Conservation (phyloP, 2,113 vertebrate genomes). For the Ibidorhyncha struthersii region DNA sequence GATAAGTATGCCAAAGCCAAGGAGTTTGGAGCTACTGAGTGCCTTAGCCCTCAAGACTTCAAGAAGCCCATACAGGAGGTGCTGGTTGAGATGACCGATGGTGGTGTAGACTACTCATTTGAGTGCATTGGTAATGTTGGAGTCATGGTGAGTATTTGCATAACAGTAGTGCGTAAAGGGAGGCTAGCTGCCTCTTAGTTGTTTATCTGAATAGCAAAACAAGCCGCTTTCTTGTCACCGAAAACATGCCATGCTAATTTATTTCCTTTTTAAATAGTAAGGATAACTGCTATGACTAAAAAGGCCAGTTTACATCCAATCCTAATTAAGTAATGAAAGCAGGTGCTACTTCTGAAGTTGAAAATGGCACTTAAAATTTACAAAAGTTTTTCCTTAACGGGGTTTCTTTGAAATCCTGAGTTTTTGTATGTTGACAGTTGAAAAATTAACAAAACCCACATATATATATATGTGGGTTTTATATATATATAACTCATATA, state of each 20-base stretch:
- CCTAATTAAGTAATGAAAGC: background rate
- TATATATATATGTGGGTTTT: no score
- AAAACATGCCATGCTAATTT: background rate
- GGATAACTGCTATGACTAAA: background rate
- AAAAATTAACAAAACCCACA: background rate
- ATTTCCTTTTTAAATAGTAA: background rate
- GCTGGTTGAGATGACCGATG: conserved; percentile 77
- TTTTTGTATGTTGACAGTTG: background rate
- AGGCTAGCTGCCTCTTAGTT: background rate
- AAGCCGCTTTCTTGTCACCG: background rate
- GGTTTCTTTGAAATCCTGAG: background rate
- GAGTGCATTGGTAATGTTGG: conserved; percentile 82
- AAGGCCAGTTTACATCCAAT: background rate
- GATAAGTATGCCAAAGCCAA: conserved; percentile 78
- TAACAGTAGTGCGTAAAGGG: background rate
- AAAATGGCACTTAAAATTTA: background rate
- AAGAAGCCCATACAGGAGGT: conserved; percentile 80
- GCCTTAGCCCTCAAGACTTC: conserved; percentile 77
- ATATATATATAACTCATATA: background rate
- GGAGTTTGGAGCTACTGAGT: conserved; percentile 81
- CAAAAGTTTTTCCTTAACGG: background rate
- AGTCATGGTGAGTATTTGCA: conserved; percentile 74
- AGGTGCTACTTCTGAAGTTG: background rate
- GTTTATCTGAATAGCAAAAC: background rate
- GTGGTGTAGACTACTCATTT: conserved; percentile 82